Base-by-base conservation (phyloP, 2,888 invertebrate species). In the Nomada ruficornis region DNA sequence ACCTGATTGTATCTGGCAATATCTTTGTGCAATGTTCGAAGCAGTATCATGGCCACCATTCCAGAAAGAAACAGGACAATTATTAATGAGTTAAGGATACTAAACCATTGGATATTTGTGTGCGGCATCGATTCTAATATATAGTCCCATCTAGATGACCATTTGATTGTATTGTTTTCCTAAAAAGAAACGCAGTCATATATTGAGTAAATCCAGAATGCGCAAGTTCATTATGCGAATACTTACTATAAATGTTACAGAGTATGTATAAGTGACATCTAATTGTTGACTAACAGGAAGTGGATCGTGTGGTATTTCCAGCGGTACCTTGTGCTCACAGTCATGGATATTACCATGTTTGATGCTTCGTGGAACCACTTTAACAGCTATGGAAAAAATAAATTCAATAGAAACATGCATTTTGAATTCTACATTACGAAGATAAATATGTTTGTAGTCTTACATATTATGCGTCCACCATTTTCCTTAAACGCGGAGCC, bases 141-240 rank as follows among this genome's bases (percentile, higher is more conserved):
- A 94, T 99, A 99, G 94, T 99, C 99, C 99, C 99, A 99, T 91
- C 99, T 96, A 0, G 99, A 99, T 0, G 99, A 99, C 99, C 99
- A 99, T 94, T 98, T 99, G 18, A 98, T 97, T 0, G 96, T 96
- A 93, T 98, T 96, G 91, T 98, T 97, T 91, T 95, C 95, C 90
- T 95, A 78, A 23, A 91, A 93, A 65, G 42, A 74, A 69, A 64
- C 10, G 10, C 52, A 73, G 62, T 63, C n/a, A 18, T n/a, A 57
- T 42, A 26, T 42, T 10, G 2, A 3, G n/a, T 13, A 18, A 50
- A 36, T 20, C 47, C 13, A 57, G n/a, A 15, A 7, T 3, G 42
- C 11, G 5, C 18, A 52, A 9, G 52, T 36, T 57, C 11, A 13
- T 57, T 42, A 42, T 1, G 0, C n/a, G 0, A 68, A 36, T 55